Base-by-base conservation (phyloP, 1,140 invertebrate species). In the Penaeus vannamei region DNA sequence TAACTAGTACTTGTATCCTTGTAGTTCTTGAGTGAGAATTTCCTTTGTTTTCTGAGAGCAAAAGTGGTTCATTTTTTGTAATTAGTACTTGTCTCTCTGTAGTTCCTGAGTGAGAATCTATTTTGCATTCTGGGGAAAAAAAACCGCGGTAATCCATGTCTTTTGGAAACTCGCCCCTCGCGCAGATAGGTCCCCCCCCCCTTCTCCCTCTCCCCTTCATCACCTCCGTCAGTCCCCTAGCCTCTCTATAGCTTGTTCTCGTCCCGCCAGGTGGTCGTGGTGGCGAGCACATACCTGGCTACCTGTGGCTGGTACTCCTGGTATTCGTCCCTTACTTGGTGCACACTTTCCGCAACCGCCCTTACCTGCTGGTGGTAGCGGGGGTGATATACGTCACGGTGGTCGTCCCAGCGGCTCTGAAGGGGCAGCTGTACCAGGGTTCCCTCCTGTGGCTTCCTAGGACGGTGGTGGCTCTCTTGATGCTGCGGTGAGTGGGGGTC, bases 401-500 rank as follows among this genome's bases (percentile, higher is more conserved):
- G 29, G 76, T 89, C n/a, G 36, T 89, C 22, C 87, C 87, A 22
- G 32, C 60, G 53, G 87, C 87, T 29, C 69, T 89, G 14, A 61
- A 53, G 26, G 42, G 80, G 14, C 87, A 89, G 76, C 69, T 89
- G 36, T 83, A 82, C 22, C 82, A 84, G 36, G 87, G 59, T 60
- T 84, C 87, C 32, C 82, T 77, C 26, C 60, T 84, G 32, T 79
- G 82, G 69, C 83, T 89, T 23, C 72, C 83, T 32, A 77, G 83
- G n/a, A 62, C 72, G 12, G 17, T 89, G 8, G 23, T 79, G 4
- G 59, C 87, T 29, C 72, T 89, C 32, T 36, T 85, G 29, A 76
- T 76, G 72, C 19, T 36, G 26, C 29, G 72, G 72, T 76, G 72
- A 76, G 72, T 76, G 17, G 14, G 72, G 17, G 29, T 32, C 7